Percentiles rank a stretch among this genome's conserved stretches.
Conservation (phyloP, 2,797 vertebrate species). For the Strix occidentalis region DNA sequence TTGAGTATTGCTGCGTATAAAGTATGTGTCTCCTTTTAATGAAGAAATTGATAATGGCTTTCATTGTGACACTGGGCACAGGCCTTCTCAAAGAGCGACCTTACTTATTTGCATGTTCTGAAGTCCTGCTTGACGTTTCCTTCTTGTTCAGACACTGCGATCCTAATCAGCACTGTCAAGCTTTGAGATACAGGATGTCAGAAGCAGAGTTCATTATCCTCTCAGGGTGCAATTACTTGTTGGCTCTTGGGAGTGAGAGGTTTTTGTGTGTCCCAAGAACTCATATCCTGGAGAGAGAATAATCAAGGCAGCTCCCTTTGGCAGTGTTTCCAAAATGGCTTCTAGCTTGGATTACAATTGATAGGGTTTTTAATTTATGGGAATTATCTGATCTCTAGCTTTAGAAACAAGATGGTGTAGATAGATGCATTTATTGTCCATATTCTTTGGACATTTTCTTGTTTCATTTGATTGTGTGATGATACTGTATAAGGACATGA, state of each 20-base stretch:
- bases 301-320: constrained; percentile 69
- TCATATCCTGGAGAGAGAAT: constrained; percentile 79
- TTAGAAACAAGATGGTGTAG: constrained; percentile 75
- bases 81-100: not conserved
- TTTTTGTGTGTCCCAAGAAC: constrained; percentile 73
- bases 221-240: constrained; percentile 72
- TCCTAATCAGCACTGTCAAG: constrained; percentile 63
- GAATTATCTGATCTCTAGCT: constrained; percentile 75
- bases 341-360: constrained; percentile 41
- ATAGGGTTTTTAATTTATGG: constrained; percentile 80
- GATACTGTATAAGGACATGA: constrained; percentile 71
- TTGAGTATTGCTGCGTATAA: not conserved
- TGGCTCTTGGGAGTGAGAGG: constrained; percentile 67
- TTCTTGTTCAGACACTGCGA: constrained; percentile 58
- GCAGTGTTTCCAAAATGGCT: constrained; percentile 61
- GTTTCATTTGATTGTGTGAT: constrained; percentile 77
- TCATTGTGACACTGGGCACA: not conserved
- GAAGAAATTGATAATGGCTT: not conserved
- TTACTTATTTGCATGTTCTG: not conserved
- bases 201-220: constrained; percentile 71
- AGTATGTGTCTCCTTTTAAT: not conserved
- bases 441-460: constrained; percentile 68
- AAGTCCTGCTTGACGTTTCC: not conserved
- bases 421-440: constrained; percentile 71
- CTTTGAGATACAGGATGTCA: constrained; percentile 44